Evolutionary conservation across 2,888 invertebrate species (phyloP).

Genomic region (Pyralis farinalis): DNA sequence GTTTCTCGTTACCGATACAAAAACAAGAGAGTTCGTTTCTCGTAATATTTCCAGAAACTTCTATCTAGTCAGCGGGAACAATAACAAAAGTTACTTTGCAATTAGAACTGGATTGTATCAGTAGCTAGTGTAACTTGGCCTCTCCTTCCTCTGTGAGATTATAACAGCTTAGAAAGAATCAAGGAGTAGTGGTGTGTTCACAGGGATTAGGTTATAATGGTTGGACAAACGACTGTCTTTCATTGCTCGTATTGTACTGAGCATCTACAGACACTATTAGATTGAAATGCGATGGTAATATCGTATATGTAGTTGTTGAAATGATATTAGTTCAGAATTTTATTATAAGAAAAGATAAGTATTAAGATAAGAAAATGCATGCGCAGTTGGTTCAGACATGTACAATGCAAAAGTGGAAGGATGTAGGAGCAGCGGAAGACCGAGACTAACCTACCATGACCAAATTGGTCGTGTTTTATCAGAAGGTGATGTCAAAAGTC

Average conservation of each 20-base stretch:
- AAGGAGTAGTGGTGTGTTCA: slow-evolving; percentile 3
- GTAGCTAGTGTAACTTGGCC: slow-evolving; percentile 32
- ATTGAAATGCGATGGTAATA: background rate
- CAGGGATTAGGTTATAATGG: slow-evolving; percentile 1
- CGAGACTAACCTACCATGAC: no score
- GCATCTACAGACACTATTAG: background rate
- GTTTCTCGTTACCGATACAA: slow-evolving; percentile 14
- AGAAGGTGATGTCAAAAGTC: no score
- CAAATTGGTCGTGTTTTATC: no score
- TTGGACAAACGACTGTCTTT: background rate
- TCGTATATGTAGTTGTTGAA: no score
- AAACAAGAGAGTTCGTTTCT: slow-evolving; percentile 8
- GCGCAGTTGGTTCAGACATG: no score
- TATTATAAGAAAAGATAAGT: no score
- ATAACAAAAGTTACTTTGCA: slow-evolving; percentile 53
- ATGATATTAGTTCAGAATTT: no score
- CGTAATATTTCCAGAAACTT: slow-evolving; percentile 33
- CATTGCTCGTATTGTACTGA: background rate
- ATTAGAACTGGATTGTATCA: slow-evolving; percentile 43
- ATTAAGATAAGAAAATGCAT: no score
- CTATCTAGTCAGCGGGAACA: slow-evolving; percentile 34
- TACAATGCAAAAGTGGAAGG: no score
- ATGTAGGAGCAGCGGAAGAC: no score
- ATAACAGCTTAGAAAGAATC: slow-evolving; percentile 9
- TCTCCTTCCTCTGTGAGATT: slow-evolving; percentile 13